Percentiles rank a stretch among this genome's conserved stretches.
These are phyloP conservation scores for Crax fasciolata DNA, from an alignment of 2,797 vertebrate species.

Conservation along the genomic window DNA sequence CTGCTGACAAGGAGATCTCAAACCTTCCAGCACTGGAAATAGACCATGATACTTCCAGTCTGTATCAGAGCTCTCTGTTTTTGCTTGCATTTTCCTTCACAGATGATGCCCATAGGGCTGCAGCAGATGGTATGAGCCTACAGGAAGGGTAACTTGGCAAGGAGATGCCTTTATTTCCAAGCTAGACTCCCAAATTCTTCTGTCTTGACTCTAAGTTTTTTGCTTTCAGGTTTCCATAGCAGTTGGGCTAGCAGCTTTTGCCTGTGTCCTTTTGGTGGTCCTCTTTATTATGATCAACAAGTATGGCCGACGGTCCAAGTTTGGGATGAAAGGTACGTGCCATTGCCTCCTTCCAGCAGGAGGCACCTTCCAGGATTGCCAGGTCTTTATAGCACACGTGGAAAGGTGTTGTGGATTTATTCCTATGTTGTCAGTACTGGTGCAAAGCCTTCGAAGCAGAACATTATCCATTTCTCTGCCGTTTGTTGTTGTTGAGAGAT, in stretches of 20 bases:
- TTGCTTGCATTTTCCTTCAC: background rate
- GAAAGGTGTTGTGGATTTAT: slow-evolving; percentile 58
- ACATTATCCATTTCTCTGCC: background rate
- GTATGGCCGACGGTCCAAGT: slow-evolving; percentile 96
- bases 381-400: background rate
- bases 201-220: slow-evolving; percentile 15
- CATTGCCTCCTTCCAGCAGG: background rate
- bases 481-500: background rate
- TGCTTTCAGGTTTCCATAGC: slow-evolving; percentile 93
- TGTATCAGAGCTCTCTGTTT: background rate
- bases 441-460: background rate
- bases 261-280: slow-evolving; percentile 94
- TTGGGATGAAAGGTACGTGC: slow-evolving; percentile 97
- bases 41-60: background rate
- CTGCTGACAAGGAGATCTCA: background rate
- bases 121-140: background rate
- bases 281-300: slow-evolving; percentile 99
- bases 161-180: background rate
- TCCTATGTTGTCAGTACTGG: background rate
- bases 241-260: slow-evolving; percentile 94
- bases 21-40: background rate
- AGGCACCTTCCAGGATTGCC: slow-evolving; percentile 56
- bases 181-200: background rate
- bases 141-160: background rate
- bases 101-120: background rate